Percentiles rank a stretch among this genome's conserved stretches.
These are phyloP conservation scores for Tupaia tana DNA, from an alignment of 2,113 vertebrate species.

Conservation along the genomic window DNA sequence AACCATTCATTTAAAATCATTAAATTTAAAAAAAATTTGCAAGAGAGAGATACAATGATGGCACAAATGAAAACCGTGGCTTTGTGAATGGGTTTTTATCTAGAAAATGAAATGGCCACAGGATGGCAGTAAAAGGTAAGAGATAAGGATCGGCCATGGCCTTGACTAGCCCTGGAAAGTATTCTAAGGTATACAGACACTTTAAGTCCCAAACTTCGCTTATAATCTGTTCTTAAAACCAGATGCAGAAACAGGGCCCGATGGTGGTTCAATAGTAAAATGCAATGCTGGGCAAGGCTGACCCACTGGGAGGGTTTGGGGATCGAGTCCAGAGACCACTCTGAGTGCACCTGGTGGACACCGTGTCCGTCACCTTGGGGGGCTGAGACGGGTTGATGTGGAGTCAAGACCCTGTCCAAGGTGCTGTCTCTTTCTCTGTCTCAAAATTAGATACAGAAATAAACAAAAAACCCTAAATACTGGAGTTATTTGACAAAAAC, in stretches of 20 bases:
- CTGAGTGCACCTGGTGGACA: too few species aligned
- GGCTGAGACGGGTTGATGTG: too few species aligned
- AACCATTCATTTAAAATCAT: too few species aligned
- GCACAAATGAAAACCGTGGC: not conserved
- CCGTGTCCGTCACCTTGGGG: too few species aligned
- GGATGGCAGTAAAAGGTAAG: constrained; percentile 79
- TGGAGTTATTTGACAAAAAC: not conserved
- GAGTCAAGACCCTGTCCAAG: too few species aligned
- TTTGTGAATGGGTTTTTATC: constrained; percentile 26
- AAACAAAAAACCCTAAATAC: constrained; percentile 5
- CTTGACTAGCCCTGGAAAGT: not conserved
- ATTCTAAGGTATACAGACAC: not conserved
- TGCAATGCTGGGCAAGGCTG: too few species aligned
- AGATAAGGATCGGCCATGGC: not conserved
- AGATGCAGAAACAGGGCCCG: not conserved
- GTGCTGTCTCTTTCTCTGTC: not conserved
- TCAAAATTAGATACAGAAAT: not conserved
- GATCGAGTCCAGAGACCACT: too few species aligned
- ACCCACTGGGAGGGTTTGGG: too few species aligned
- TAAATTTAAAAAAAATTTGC: not conserved
- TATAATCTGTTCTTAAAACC: not conserved
- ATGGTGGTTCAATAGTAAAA: too few species aligned
- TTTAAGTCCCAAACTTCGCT: not conserved
- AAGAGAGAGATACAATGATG: too few species aligned
- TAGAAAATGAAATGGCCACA: constrained; percentile 74